Base-by-base conservation (phyloP, 1,140 invertebrate species). In the Calephelis virginiensis region DNA sequence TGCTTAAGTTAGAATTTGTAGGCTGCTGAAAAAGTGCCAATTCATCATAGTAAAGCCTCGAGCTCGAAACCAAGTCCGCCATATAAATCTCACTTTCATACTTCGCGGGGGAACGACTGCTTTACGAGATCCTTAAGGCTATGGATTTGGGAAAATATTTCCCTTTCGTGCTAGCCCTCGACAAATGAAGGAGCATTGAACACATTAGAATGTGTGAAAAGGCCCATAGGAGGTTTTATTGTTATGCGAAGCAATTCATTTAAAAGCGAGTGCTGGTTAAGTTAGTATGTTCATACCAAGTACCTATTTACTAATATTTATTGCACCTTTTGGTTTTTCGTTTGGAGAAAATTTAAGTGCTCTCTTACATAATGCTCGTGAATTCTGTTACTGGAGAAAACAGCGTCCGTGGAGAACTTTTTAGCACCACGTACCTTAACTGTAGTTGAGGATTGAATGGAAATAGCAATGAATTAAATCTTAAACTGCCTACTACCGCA, bases 61-160 rank as follows among this genome's bases (percentile, higher is more conserved):
- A 80, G 86, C 80, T 86, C 75, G 76, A 83, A 81, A 76, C 80
- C 82, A 78, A 91, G 89, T 91, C 86, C 89, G 85, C 80, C 76
- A 68, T 73, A 92, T 92, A 92, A 92, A 92, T 92, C 90, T 91
- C 85, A 90, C 90, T 92, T 89, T 88, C 83, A 90, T 91, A 90
- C 89, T 91, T 90, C 80, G 88, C 80, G 90, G 81, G 89, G 89
- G 87, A 86, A 83, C 89, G 88, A 85, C 86, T 92, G 90, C 83
- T 92, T 92, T 92, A 92, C 91, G 91, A 77, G 90, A 91, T 91
- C 88, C 90, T 92, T 91, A 92, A 92, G 90, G 89, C 90, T 90
- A 92, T 91, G 91, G 90, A 92, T 92, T 92, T 91, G 85, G 84
- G 81, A 85, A 91, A 92, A 92, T 91, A 91, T 92, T 92, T 90